Base-by-base conservation (phyloP, 2,113 vertebrate species). In the Echinops telfairi region DNA sequence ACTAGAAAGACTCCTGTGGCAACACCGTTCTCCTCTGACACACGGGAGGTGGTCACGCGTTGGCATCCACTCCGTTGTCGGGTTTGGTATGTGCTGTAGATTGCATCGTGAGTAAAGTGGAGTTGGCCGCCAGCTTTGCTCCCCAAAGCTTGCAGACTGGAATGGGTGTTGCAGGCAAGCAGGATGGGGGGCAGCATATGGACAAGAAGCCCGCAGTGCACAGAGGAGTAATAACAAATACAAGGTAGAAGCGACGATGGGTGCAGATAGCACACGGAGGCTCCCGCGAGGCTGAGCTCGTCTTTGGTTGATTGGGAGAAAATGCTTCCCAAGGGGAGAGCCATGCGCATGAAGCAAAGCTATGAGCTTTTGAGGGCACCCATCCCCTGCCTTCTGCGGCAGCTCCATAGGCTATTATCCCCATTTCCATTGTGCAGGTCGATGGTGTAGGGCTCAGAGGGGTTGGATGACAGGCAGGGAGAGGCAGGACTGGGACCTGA, bases 211-310 rank as follows among this genome's bases (percentile, higher is more conserved):
- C 7, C 40, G 7, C 40, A 40, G 40, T 40, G 40, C 40, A 31
- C 19, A 33, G 73, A 47, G 38, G 47, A 47, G 22, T 36, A 22
- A 16, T 71, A 27, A 33, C n/a, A 15, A 31, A 33, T 17, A 6
- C 31, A 4, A 10, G n/a, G 27, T 31, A 6, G 66, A 40, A 16
- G 36, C 1, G n/a, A 9, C 1, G 47, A 58, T 73, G 38, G 27
- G 19, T 2, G 4, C 14, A 6, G 47, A 53, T 11, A 2, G 47
- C 47, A 53, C 9, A 53, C 12, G 47, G 47, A 53, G 1, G 11
- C 38, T 23, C 16, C 53, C 1, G 0, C 2, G 6, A n/a, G 47
- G 16, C n/a, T 64, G 29, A 9, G 47, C 9, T 31, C 29, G 6
- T 6, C 88, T 36, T 9, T 11, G 68, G 33, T 16, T 40, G 66